Percentiles rank a stretch among this genome's conserved stretches.
Evolutionary conservation across 2,888 invertebrate genomes (phyloP).

Genomic region (Emmelina monodactyla): DNA sequence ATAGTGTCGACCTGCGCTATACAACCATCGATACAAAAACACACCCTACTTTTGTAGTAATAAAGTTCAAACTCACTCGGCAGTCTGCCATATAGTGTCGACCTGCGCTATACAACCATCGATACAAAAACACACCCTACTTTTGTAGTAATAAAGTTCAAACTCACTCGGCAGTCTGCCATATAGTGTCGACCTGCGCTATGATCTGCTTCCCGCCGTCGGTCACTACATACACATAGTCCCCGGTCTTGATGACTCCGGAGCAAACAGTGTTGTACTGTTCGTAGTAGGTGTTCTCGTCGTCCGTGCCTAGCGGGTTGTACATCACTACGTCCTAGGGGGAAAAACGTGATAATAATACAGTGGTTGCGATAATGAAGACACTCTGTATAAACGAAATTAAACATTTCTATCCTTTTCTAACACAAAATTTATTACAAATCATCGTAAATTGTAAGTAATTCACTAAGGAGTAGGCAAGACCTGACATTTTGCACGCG

Average conservation of each 20-base stretch:
- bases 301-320: conserved; percentile 72
- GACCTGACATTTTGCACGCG: no score
- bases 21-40: no score
- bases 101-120: conserved; percentile 84
- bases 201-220: conserved; percentile 91
- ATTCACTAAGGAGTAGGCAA: no score
- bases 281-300: conserved; percentile 88
- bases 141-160: neutral
- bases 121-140: no score
- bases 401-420: no score
- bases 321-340: conserved; percentile 83
- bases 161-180: conserved; percentile 89
- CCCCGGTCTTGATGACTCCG: conserved; percentile 87
- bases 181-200: conserved; percentile 92
- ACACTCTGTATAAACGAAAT: no score
- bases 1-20: no score
- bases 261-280: conserved; percentile 88
- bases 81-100: conserved; percentile 88
- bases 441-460: no score
- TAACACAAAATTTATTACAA: no score
- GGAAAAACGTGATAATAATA: no score
- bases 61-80: conserved; percentile 25
- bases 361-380: no score
- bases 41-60: no score
- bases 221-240: conserved; percentile 94